A percentile compares a stretch with the other conserved stretches of the same genome.
Conservation (phyloP, 92 coral and sea anemone species). For the Meandrina meandrites region DNA sequence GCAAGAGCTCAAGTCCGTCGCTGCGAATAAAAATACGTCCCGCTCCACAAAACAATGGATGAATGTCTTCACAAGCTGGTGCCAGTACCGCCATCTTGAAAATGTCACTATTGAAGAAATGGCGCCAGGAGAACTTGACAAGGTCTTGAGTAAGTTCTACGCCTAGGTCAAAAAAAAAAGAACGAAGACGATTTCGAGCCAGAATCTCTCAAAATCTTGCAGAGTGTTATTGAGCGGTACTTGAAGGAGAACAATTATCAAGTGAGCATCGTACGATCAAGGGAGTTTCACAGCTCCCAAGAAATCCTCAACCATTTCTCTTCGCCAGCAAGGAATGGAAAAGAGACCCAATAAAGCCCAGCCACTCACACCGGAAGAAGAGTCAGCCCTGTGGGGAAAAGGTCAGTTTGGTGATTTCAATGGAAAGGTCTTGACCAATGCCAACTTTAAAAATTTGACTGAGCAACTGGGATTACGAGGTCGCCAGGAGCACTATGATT, state of each 20-base stretch:
- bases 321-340: conserved; percentile 65
- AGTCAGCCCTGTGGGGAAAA: conserved; percentile 50
- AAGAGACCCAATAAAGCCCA: conserved; percentile 60
- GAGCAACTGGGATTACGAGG: conserved; percentile 54
- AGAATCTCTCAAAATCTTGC: conserved; percentile 56
- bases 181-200: conserved; percentile 42
- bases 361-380: too few relatives aligned
- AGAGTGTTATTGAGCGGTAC: conserved; percentile 34
- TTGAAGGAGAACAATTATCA: conserved; percentile 42
- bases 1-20: too few relatives aligned
- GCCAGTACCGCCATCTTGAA: conserved; percentile 16
- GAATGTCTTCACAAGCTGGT: too few relatives aligned
- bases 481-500: conserved; percentile 57
- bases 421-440: conserved; percentile 41
- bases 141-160: conserved; percentile 50
- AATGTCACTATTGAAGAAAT: conserved; percentile 31
- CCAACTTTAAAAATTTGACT: conserved; percentile 47
- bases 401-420: conserved; percentile 51
- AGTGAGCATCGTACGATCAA: conserved; percentile 20
- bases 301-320: conserved; percentile 50
- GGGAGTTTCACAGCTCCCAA: conserved; percentile 48
- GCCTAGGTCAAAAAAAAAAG: conserved; percentile 47
- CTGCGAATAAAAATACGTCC: too few relatives aligned
- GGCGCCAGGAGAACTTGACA: conserved; percentile 36
- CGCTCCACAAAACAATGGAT: too few relatives aligned